Conservation (phyloP, 2,888 invertebrate species). For the Hypselothyrea guttata region DNA sequence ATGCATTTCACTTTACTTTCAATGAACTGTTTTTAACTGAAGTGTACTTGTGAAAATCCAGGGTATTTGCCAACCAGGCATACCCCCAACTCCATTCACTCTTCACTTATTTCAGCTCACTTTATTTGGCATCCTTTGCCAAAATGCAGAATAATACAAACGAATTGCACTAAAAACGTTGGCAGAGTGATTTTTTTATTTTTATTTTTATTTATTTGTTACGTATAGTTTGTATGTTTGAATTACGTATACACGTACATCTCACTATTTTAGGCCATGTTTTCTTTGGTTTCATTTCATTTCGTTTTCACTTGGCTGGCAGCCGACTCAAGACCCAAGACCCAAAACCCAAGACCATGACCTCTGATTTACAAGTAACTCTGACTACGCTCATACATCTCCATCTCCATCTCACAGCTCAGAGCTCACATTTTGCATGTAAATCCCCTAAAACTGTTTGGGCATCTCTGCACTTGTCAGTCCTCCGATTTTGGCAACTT, state of each 20-base stretch:
- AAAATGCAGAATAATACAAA: slow-evolving; percentile 56
- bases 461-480: slow-evolving; percentile 34
- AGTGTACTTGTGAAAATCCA: no score
- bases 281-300: slow-evolving; percentile 31
- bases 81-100: neutral
- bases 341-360: slow-evolving; percentile 59
- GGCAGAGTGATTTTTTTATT: slow-evolving; percentile 20
- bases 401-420: slow-evolving; percentile 17
- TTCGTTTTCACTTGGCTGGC: slow-evolving; percentile 52
- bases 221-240: neutral
- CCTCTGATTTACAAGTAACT: slow-evolving; percentile 54
- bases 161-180: slow-evolving; percentile 37
- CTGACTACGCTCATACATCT: slow-evolving; percentile 10
- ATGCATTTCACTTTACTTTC: no score
- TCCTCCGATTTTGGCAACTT: slow-evolving; percentile 28
- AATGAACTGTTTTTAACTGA: no score
- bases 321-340: slow-evolving; percentile 10
- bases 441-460: slow-evolving; percentile 9
- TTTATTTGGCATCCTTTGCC: slow-evolving; percentile 30
- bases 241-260: neutral
- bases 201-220: neutral
- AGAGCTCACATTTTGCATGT: slow-evolving; percentile 23
- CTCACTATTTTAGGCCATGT: slow-evolving; percentile 16
- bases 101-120: slow-evolving; percentile 9
- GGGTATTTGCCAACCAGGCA: slow-evolving; percentile 15